Evolutionary conservation across 1,140 invertebrate species (phyloP), one percentile per base, ranked within the genome.

Genomic region (Orussus abietinus): DNA sequence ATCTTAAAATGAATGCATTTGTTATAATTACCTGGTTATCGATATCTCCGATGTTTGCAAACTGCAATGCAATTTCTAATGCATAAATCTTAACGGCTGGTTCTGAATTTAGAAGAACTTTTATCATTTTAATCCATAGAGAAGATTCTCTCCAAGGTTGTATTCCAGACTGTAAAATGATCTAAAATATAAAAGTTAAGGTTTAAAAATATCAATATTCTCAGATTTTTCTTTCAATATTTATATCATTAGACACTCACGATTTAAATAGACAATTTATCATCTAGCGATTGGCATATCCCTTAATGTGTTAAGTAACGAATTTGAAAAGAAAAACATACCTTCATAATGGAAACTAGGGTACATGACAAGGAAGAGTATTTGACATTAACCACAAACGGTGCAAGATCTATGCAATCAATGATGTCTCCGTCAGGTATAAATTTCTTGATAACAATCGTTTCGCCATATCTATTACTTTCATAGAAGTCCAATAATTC

Each of bases 261-360:
- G n/a, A n/a, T n/a, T n/a, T n/a, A n/a, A n/a, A n/a, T n/a, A n/a
- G n/a, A n/a, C n/a, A n/a, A n/a, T n/a, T n/a, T n/a, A n/a, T n/a
- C n/a, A n/a, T n/a, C n/a, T n/a, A n/a, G n/a, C n/a, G n/a, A n/a
- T n/a, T n/a, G n/a, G n/a, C n/a, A n/a, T n/a, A n/a, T n/a, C n/a
- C n/a, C n/a, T n/a, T n/a, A n/a, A n/a, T n/a, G n/a, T n/a, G n/a
- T n/a, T n/a, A n/a, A n/a, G n/a, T n/a, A n/a, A n/a, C n/a, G n/a
- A n/a, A n/a, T n/a, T n/a, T n/a, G n/a, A 37, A 14, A 42, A 18
- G 32, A 18, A 34, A 10, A 7, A 38, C 25, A 29, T 49, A 66
- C 64, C 49, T 64, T 57, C 38, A 69, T 42, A 35, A 71, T 51
- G 6, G 62, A 62, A 36, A 43, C 46, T 51, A 62, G 54, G 30